A percentile compares a stretch with the other conserved stretches of the same genome.
Evolutionary conservation across 2,113 vertebrate species (phyloP).

Genomic region (Haemorhous mexicanus): DNA sequence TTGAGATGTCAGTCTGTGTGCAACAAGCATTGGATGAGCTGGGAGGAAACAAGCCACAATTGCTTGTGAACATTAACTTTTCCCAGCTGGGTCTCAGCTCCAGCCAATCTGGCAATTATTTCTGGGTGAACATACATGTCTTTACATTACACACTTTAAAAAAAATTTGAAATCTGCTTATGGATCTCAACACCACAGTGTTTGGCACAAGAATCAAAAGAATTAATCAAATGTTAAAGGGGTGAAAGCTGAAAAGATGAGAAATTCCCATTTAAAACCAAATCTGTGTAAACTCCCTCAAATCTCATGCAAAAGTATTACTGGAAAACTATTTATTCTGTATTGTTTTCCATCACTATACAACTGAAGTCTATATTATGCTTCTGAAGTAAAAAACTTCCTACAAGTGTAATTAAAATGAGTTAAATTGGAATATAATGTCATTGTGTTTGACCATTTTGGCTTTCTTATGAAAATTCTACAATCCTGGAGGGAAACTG

Average conservation of each 20-base stretch:
- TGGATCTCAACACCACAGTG: neutral
- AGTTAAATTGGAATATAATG: neutral
- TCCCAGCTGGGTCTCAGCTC: neutral
- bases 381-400: neutral
- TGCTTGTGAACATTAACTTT: neutral
- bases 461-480: neutral
- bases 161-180: neutral
- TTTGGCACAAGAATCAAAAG: neutral
- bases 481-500: neutral
- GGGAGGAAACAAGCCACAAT: neutral
- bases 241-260: neutral
- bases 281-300: neutral
- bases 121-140: neutral
- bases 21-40: neutral
- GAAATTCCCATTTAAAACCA: neutral
- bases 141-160: neutral
- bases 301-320: neutral
- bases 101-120: neutral
- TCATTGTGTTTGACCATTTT: neutral
- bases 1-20: neutral
- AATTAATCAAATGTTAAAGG: neutral
- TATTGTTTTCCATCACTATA: neutral
- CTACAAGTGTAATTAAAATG: neutral
- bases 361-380: neutral
- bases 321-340: neutral